Percentiles rank a stretch among this genome's conserved stretches.
These are phyloP conservation scores for Paracentrotus lividus DNA, from an alignment of 53 echinoderm and acorn worm genomes.

Conservation along the genomic window DNA sequence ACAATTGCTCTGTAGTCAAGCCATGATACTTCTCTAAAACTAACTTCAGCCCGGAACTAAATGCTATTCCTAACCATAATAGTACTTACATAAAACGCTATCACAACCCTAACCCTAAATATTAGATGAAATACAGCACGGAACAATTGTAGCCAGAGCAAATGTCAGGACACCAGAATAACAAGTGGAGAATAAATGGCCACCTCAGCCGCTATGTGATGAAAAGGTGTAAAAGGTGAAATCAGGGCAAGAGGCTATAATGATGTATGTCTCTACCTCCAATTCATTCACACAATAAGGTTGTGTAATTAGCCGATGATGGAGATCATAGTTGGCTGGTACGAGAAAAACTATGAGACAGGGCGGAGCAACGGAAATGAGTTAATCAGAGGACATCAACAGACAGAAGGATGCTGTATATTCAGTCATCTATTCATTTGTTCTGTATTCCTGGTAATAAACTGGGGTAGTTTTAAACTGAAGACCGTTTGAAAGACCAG, in stretches of 20 bases:
- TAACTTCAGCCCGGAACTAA: no score
- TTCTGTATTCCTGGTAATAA: constrained; percentile 7
- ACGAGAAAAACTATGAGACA: not conserved
- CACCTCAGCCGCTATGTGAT: not conserved
- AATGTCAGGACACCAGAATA: no score
- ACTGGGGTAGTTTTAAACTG: not conserved
- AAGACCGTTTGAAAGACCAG: not conserved
- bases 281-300: constrained; percentile 2
- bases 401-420: constrained; percentile 14
- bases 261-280: constrained; percentile 20
- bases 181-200: not conserved
- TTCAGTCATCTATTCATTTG: constrained; percentile 17
- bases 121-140: no score
- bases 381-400: constrained; percentile 21
- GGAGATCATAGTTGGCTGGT: not conserved
- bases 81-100: no score
- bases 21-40: no score
- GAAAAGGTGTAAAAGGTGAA: not conserved
- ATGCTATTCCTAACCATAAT: no score
- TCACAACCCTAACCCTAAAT: no score
- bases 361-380: constrained; percentile 30
- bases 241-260: no score
- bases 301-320: constrained; percentile 14
- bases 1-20: no score
- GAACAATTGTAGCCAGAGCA: no score